These are phyloP conservation scores for Etheostoma perlongum DNA, from an alignment of 2,797 vertebrate genomes.

Conservation along the genomic window DNA sequence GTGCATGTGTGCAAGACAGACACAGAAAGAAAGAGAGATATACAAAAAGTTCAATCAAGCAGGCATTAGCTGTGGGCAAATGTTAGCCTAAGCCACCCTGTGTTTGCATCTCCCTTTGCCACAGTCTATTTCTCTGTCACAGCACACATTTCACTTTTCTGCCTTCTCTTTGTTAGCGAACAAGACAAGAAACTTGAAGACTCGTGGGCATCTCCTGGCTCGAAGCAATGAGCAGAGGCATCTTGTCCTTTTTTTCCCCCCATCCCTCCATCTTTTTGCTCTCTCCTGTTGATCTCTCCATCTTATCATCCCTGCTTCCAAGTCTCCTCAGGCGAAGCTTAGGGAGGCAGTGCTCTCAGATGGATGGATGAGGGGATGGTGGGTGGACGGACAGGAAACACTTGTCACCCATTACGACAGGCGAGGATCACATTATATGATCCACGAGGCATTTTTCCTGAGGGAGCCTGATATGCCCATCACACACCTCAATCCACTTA, in stretches of 20 bases:
- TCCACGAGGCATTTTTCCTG: slow-evolving; percentile 52
- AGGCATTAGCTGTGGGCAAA: slow-evolving; percentile 62
- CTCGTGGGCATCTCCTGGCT: slow-evolving; percentile 57
- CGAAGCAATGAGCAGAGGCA: slow-evolving; percentile 27
- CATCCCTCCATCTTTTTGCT: slow-evolving; percentile 22
- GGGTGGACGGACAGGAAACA: slow-evolving; percentile 64
- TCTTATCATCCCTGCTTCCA: slow-evolving; percentile 58
- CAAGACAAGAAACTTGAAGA: slow-evolving; percentile 58
- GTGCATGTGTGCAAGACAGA: slow-evolving; percentile 10
- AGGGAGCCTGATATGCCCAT: slow-evolving; percentile 56
- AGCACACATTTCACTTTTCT: slow-evolving; percentile 60
- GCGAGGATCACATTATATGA: slow-evolving; percentile 59
- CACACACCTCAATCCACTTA: slow-evolving; percentile 61
- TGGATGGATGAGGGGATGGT: slow-evolving; percentile 40
- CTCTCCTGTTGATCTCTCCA: slow-evolving; percentile 40
- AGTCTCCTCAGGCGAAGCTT: slow-evolving; percentile 57
- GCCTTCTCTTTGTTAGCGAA: slow-evolving; percentile 47
- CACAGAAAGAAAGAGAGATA: slow-evolving; percentile 13
- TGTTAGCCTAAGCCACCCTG: slow-evolving; percentile 67
- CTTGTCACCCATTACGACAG: slow-evolving; percentile 64
- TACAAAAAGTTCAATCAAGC: slow-evolving; percentile 55
- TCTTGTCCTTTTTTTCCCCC: slow-evolving; percentile 11
- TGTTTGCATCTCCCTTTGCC: slow-evolving; percentile 63
- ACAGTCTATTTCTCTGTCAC: slow-evolving; percentile 63
- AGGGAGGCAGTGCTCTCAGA: slow-evolving; percentile 49